Conservation (phyloP, 1,140 invertebrate genomes). For the Drosophila chauvacae region DNA sequence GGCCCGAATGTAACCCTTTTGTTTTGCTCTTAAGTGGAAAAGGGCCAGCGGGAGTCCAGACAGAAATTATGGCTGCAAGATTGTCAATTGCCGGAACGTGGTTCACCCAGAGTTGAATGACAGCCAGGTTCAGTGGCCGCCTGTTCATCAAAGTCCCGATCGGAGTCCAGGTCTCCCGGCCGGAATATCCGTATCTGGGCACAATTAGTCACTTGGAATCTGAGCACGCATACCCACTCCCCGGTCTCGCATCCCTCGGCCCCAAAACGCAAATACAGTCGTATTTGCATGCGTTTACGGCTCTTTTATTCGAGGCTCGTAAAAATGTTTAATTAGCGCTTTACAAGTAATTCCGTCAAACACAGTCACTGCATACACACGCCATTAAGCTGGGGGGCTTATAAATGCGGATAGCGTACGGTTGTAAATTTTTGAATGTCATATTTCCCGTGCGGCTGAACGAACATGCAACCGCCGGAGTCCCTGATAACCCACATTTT, state of each 20-base stretch:
- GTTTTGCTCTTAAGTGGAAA: conserved; percentile 30
- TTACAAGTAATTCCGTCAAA: conserved; percentile 57
- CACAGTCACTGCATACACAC: conserved; percentile 17
- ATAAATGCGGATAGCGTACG: conserved; percentile 9
- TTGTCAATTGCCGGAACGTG: conserved; percentile 69
- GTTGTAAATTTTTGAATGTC: conserved; percentile 44
- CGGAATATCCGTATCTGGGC: conserved; percentile 25
- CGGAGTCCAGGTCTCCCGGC: conserved; percentile 6
- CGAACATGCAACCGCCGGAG: background rate
- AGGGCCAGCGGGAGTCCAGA: conserved; percentile 62
- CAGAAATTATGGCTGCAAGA: conserved; percentile 69
- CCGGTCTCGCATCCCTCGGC: background rate
- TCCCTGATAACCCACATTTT: background rate
- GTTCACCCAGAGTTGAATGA: conserved; percentile 29
- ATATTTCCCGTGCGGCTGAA: conserved; percentile 15
- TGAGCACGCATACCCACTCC: conserved; percentile 32
- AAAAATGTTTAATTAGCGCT: conserved; percentile 76
- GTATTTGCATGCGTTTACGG: conserved; percentile 62
- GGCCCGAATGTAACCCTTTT: conserved; percentile 49
- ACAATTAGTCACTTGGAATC: conserved; percentile 54
- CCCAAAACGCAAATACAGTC: conserved; percentile 20
- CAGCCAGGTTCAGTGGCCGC: conserved; percentile 28
- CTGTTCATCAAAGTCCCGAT: conserved; percentile 14
- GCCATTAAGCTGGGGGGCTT: conserved; percentile 6
- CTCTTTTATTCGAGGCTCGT: conserved; percentile 65